Percentiles rank a stretch among this genome's conserved stretches.
Evolutionary conservation across 2,113 vertebrate species (phyloP).

Genomic region (Thamnophis sirtalis): DNA sequence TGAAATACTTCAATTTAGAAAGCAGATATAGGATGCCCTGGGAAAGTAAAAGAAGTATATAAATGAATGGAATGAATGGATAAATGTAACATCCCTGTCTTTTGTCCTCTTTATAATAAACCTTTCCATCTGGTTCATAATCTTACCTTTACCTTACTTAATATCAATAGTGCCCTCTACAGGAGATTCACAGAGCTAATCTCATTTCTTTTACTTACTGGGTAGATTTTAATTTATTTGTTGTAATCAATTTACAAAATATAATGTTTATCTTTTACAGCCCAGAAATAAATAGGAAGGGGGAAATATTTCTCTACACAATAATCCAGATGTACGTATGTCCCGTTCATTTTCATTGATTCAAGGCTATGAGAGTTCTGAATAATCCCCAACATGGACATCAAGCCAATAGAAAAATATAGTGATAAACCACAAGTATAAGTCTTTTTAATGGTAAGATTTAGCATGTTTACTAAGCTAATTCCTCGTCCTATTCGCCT

Average conservation of each 20-base stretch:
- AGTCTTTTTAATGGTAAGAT: slow-evolving; percentile 26
- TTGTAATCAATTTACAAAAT: neutral
- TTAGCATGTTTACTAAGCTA: slow-evolving; percentile 25
- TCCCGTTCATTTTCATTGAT: neutral
- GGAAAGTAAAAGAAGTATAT: neutral
- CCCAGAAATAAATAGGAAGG: neutral
- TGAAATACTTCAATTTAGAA: slow-evolving; percentile 59
- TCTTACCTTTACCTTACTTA: slow-evolving; percentile 23
- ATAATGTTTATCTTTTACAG: neutral
- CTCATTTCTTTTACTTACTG: neutral
- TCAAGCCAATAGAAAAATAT: slow-evolving; percentile 10
- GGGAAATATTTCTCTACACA: neutral
- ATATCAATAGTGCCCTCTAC: slow-evolving; percentile 68
- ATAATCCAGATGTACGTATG: neutral
- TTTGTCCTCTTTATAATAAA: neutral
- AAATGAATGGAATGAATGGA: neutral
- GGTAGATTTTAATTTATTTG: neutral
- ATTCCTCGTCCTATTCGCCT: slow-evolving; percentile 36
- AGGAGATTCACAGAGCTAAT: slow-evolving; percentile 24
- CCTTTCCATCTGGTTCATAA: neutral
- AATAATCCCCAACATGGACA: neutral
- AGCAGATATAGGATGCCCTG: neutral
- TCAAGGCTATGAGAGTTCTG: neutral
- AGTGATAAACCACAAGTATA: neutral
- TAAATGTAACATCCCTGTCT: neutral